Conservation (phyloP, 2,797 vertebrate genomes). For the Serranus cabrilla region DNA sequence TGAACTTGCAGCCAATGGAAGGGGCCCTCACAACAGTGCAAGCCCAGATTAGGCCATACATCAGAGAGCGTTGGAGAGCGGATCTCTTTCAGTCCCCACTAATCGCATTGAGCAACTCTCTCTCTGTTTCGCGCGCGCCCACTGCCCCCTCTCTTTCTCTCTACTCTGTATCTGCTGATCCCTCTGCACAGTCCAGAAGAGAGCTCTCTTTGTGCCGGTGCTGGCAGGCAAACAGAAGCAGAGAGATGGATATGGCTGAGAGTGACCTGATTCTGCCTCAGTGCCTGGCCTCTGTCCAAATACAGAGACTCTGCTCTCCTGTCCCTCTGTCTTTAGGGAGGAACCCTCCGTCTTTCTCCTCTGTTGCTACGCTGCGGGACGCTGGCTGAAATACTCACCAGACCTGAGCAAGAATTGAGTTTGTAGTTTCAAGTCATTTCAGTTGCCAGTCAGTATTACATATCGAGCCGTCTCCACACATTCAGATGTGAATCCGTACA, state of each 20-base stretch:
- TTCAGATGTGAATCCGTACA: neutral
- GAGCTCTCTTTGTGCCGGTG: constrained; percentile 80
- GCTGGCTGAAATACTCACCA: constrained; percentile 28
- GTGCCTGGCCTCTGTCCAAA: constrained; percentile 78
- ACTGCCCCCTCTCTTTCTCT: constrained; percentile 59
- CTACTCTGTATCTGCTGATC: constrained; percentile 76
- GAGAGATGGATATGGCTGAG: constrained; percentile 81
- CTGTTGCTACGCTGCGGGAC: constrained; percentile 52
- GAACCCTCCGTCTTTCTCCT: constrained; percentile 49
- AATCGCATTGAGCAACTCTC: constrained; percentile 78
- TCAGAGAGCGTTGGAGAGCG: constrained; percentile 73
- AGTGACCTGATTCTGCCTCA: constrained; percentile 85
- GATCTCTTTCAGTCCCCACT: constrained; percentile 76
- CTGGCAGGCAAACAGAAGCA: constrained; percentile 79
- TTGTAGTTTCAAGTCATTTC: constrained; percentile 13
- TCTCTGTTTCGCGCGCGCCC: constrained; percentile 54
- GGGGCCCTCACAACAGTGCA: constrained; percentile 45
- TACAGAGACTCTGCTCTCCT: constrained; percentile 72
- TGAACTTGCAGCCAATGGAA: constrained; percentile 64
- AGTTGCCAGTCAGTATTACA: neutral
- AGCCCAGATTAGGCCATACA: constrained; percentile 77
- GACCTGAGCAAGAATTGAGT: constrained; percentile 21
- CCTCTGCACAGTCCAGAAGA: constrained; percentile 78
- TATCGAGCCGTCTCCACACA: neutral
- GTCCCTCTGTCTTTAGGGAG: constrained; percentile 70